A percentile compares a stretch with the other conserved stretches of the same genome.
phyloP scores from a whole-genome alignment of 2,113 vertebrate genomes.

The Percina caprodes region DNA sequence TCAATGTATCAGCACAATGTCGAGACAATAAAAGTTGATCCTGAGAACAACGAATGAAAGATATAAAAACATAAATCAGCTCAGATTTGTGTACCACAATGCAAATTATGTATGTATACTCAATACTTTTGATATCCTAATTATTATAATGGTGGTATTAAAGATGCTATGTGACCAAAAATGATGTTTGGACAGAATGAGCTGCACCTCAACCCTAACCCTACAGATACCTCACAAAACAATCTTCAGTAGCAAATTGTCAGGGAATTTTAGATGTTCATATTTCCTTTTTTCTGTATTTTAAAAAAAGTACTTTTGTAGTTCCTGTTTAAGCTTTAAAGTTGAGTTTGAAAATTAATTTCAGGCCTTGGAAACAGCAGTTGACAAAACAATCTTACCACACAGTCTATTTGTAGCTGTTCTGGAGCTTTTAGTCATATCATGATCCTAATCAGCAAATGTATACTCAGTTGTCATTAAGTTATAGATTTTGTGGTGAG shows the following conservation, averaged over 20 bases:
- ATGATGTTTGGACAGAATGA: slow-evolving; percentile 59
- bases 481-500: too few species aligned
- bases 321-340: too few species aligned
- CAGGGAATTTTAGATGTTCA: too few species aligned
- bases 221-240: background rate
- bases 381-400: background rate
- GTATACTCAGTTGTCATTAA: too few species aligned
- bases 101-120: slow-evolving; percentile 86
- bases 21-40: slow-evolving; percentile 78
- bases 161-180: slow-evolving; percentile 85
- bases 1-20: slow-evolving; percentile 83
- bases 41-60: slow-evolving; percentile 77
- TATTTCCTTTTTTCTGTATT: too few species aligned
- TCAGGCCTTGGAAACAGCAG: too few species aligned
- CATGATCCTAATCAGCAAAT: background rate
- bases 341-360: too few species aligned
- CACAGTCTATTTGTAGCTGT: background rate
- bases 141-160: slow-evolving; percentile 85
- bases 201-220: slow-evolving; percentile 33
- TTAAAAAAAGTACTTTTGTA: too few species aligned
- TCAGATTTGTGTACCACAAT: slow-evolving; percentile 82
- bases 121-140: slow-evolving; percentile 85
- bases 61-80: slow-evolving; percentile 80
- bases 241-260: too few species aligned
- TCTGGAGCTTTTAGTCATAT: background rate